Evolutionary conservation across 2,888 invertebrate genomes (phyloP).

Genomic region (Patella caerulea): DNA sequence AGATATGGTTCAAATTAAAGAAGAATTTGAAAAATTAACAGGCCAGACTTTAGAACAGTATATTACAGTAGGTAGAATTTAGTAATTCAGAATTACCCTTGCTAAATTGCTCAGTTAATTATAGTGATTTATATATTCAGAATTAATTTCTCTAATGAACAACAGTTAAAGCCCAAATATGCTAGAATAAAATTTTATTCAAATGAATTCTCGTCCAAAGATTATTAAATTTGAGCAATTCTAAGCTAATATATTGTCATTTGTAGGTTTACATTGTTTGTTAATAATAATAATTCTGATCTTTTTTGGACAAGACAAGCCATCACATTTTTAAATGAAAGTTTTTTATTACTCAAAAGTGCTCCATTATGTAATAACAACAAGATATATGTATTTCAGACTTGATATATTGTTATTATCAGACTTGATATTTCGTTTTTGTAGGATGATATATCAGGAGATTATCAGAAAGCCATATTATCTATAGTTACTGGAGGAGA

Average conservation of each 20-base stretch:
- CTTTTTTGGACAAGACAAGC: too few species aligned
- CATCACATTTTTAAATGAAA: too few species aligned
- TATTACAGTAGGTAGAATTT: constrained; percentile 61
- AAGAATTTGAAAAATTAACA: constrained; percentile 64
- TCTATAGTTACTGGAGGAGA: constrained; percentile 63
- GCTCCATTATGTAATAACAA: too few species aligned
- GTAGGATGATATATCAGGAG: constrained; percentile 69
- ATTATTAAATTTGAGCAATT: too few species aligned
- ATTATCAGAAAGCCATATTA: constrained; percentile 66
- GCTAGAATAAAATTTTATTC: too few species aligned
- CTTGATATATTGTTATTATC: too few species aligned
- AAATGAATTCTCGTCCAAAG: too few species aligned
- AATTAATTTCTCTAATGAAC: background rate
- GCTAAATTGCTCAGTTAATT: background rate
- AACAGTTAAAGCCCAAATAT: background rate
- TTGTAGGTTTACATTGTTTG: too few species aligned
- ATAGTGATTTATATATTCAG: background rate
- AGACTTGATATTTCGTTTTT: constrained; percentile 20
- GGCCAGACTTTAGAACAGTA: constrained; percentile 66
- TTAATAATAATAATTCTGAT: too few species aligned
- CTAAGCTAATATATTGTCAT: too few species aligned
- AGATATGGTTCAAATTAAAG: constrained; percentile 71
- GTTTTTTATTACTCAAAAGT: too few species aligned
- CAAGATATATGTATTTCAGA: too few species aligned
- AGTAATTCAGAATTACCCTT: background rate